Evolutionary conservation across 2,888 invertebrate genomes (phyloP), one percentile per base, ranked within the genome.

Genomic region (Sussaba pulchella): DNA sequence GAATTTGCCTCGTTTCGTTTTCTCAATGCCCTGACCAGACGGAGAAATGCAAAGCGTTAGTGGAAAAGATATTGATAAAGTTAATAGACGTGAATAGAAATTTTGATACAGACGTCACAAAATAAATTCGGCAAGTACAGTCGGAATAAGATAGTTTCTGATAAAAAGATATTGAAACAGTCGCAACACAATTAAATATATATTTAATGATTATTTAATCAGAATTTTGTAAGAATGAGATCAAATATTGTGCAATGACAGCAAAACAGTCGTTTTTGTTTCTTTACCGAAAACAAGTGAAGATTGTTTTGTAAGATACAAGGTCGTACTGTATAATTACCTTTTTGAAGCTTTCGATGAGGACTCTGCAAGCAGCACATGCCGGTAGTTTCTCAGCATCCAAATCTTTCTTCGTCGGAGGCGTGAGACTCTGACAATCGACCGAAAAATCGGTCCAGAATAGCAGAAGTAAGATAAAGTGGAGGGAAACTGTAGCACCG

Each of bases 1-100:
- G 92, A 96, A 98, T 91, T 98, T 97, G 10, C 96, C 97, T 86
- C 97, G 94, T n/a, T 95, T 93, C 0, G 98, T 98, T 84, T 94
- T 94, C 82, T 96, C 96, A 83, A 98, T 93, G 1, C 97, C 98
- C 95, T 96, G 85, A n/a, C n/a, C n/a, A n/a, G n/a, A n/a, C n/a
- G n/a, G n/a, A n/a, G n/a, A n/a, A n/a, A n/a, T n/a, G n/a, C n/a
- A n/a, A n/a, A n/a, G n/a, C n/a, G n/a, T n/a, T n/a, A n/a, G n/a
- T 9, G 6, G 31, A 17, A 17, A 14, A 36, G 9, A 12, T 1
- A 26, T 14, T 54, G n/a, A 54, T 14, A 14, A 54, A 54, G 26
- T 31, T 31, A 31, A 54, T 54, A 54, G 26, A 31, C 5, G 26
- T 1, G 8, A 2, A 8, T 2, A 8, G 24, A 8, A 9, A 36